A percentile compares a stretch with the other conserved stretches of the same genome.
phyloP scores from a whole-genome alignment of 2,888 invertebrate genomes.

The Patella pellucida region DNA sequence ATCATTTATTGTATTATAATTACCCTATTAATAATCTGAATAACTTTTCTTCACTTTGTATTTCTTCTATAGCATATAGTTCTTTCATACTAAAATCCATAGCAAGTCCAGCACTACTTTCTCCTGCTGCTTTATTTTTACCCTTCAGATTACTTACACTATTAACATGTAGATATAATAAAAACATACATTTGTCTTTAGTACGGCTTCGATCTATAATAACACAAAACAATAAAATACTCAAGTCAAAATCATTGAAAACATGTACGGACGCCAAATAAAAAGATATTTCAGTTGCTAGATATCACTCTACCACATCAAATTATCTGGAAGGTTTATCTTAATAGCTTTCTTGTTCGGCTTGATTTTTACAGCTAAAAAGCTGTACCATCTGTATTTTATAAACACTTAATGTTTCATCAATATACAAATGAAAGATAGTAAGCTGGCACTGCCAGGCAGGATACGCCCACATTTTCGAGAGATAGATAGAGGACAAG shows the following conservation, averaged over 20 bases:
- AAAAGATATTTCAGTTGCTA: no score
- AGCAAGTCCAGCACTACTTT: conserved; percentile 71
- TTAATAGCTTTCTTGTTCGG: no score
- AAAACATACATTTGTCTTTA: conserved; percentile 72
- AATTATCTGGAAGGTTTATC: no score
- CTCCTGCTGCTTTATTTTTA: conserved; percentile 33
- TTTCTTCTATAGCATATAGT: conserved; percentile 81
- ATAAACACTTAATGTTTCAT: no score
- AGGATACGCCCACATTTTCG: no score
- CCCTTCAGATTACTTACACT: conserved; percentile 80
- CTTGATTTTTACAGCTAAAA: no score
- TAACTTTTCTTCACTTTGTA: conserved; percentile 81
- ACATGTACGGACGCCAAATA: no score
- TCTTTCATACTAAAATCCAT: conserved; percentile 80
- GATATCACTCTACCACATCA: no score
- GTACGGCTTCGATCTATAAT: conserved; percentile 57
- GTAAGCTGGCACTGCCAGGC: no score
- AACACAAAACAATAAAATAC: background rate
- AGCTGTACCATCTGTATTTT: no score
- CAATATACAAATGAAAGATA: no score
- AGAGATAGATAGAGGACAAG: no score
- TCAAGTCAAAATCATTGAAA: background rate
- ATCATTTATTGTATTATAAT: conserved; percentile 17
- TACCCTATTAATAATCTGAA: conserved; percentile 83
- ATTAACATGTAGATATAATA: conserved; percentile 84